phyloP scores from a whole-genome alignment of 2,888 invertebrate genomes.

The Cryptus viduatorius region DNA sequence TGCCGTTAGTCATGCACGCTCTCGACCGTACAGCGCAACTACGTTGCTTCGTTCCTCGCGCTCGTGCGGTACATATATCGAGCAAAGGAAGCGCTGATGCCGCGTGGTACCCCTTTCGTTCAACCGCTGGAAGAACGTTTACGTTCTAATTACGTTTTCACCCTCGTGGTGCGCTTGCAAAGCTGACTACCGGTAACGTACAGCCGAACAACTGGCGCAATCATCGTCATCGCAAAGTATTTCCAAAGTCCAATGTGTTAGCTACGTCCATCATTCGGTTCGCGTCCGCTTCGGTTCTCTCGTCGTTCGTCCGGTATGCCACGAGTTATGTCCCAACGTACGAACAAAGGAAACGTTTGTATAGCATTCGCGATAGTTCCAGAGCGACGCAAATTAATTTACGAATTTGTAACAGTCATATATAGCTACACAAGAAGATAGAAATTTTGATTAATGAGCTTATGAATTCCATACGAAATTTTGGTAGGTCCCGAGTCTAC shows the following conservation, averaged over 20 bases:
- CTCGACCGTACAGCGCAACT: constrained; percentile 37
- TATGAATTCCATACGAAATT: constrained; percentile 8
- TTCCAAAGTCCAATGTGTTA: neutral
- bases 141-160: constrained; percentile 64
- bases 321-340: neutral
- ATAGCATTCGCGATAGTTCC: neutral
- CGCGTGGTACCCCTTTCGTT: constrained; percentile 45
- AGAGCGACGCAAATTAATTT: constrained; percentile 25
- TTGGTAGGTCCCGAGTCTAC: neutral
- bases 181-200: neutral
- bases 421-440: neutral
- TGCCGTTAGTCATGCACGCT: constrained; percentile 44
- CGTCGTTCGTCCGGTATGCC: neutral
- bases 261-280: neutral
- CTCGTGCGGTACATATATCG: constrained; percentile 10
- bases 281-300: neutral
- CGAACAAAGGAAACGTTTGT: neutral
- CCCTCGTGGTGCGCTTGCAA: neutral
- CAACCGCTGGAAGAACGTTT: constrained; percentile 60
- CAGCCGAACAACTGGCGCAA: neutral
- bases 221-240: constrained; percentile 20
- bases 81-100: constrained; percentile 14
- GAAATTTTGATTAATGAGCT: constrained; percentile 23
- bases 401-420: constrained; percentile 7
- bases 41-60: constrained; percentile 26